Conservation (phyloP, 2,888 invertebrate species). For the Myathropa florea region DNA sequence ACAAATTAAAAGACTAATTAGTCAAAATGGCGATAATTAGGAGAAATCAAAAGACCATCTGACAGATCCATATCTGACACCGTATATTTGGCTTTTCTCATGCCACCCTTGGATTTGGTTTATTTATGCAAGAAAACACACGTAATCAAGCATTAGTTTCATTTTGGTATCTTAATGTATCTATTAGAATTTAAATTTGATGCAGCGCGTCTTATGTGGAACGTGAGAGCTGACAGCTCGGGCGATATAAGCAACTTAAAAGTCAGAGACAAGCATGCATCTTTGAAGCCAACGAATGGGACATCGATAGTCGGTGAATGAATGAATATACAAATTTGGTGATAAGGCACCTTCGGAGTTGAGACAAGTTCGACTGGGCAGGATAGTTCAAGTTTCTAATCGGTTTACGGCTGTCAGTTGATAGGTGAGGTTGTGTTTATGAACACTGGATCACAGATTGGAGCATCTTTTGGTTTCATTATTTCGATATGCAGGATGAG, state of each 20-base stretch:
- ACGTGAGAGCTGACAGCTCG: background rate
- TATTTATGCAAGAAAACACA: background rate
- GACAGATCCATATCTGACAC: background rate
- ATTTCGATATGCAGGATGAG: background rate
- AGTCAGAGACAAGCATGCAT: background rate
- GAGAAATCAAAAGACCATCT: background rate
- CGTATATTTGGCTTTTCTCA: background rate
- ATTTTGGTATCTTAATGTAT: background rate
- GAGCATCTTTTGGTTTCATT: background rate
- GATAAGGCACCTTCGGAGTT: background rate
- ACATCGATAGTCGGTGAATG: background rate
- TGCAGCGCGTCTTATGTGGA: background rate
- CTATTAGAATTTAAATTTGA: constrained; percentile 1
- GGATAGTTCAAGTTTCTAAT: background rate
- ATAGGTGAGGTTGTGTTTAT: background rate
- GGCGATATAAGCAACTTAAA: background rate
- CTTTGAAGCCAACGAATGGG: background rate
- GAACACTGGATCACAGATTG: background rate
- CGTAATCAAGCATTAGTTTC: background rate
- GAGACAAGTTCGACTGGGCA: background rate
- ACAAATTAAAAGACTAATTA: constrained; percentile 19
- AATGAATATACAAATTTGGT: background rate
- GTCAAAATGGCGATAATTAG: constrained; percentile 37
- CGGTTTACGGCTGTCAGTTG: background rate
- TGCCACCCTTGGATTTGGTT: background rate